These are phyloP conservation scores for Candidula unifasciata DNA, from an alignment of 2,888 invertebrate species.

Conservation along the genomic window DNA sequence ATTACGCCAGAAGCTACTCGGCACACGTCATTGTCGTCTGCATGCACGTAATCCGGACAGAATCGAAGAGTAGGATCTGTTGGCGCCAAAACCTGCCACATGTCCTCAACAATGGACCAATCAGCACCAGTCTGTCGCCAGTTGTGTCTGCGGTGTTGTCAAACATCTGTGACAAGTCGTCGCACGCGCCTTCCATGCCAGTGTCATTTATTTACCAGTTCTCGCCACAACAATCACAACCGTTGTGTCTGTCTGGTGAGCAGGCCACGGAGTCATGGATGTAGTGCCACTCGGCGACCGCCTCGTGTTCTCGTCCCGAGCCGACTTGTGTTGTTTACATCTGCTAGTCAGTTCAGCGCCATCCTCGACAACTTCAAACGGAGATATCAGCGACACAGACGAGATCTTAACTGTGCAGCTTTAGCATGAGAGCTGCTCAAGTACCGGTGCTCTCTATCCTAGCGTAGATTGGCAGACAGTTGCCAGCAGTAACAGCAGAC, in stretches of 20 bases:
- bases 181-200: neutral
- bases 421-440: neutral
- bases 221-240: neutral
- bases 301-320: no score
- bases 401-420: neutral
- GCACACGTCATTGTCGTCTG: constrained; percentile 23
- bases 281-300: neutral
- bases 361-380: constrained; percentile 12
- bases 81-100: neutral
- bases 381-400: neutral
- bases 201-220: neutral
- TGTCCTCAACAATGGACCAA: neutral
- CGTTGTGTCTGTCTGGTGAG: neutral
- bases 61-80: constrained; percentile 6
- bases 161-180: constrained; percentile 15
- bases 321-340: no score
- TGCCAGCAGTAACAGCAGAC: no score
- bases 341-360: neutral
- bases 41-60: constrained; percentile 5
- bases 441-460: neutral
- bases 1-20: constrained; percentile 4
- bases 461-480: neutral
- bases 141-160: constrained; percentile 1
- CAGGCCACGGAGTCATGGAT: neutral
- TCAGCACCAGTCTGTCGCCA: neutral